Conservation (phyloP, 2,113 vertebrate species). For the Zapus hudsonius region DNA sequence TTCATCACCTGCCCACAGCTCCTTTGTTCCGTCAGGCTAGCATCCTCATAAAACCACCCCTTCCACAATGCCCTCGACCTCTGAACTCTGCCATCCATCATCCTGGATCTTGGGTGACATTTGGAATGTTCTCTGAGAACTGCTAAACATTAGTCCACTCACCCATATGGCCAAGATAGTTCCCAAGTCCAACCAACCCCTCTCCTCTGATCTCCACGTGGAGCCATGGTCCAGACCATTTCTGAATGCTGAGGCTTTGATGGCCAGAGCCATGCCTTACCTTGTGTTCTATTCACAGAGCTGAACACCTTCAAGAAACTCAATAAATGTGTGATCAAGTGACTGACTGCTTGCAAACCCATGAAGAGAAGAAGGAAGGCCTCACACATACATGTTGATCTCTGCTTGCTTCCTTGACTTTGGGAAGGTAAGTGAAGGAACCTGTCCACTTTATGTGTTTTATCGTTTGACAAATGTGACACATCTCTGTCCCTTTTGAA, state of each 20-base stretch:
- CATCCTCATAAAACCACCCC: background rate
- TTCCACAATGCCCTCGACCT: background rate
- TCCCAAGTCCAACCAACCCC: background rate
- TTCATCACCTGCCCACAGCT: too few species aligned
- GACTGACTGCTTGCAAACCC: background rate
- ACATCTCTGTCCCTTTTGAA: background rate
- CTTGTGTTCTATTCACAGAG: background rate
- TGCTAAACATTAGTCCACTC: background rate
- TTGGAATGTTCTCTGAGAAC: background rate
- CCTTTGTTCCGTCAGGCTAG: background rate
- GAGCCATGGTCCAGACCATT: background rate
- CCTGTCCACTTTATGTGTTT: background rate
- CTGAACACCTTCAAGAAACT: accelerated
- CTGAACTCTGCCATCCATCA: too few species aligned
- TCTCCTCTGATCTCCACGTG: background rate
- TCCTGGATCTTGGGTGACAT: background rate
- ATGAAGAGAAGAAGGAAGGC: background rate
- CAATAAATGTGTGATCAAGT: background rate
- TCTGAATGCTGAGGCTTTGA: background rate
- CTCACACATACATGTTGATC: background rate
- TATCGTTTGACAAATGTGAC: background rate
- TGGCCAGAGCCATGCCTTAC: background rate
- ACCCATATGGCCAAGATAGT: background rate
- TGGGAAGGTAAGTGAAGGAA: background rate
- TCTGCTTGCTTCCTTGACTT: background rate